A percentile compares a stretch with the other conserved stretches of the same genome.
Evolutionary conservation across 1,140 invertebrate species (phyloP).

Genomic region (Calephelis virginiensis): DNA sequence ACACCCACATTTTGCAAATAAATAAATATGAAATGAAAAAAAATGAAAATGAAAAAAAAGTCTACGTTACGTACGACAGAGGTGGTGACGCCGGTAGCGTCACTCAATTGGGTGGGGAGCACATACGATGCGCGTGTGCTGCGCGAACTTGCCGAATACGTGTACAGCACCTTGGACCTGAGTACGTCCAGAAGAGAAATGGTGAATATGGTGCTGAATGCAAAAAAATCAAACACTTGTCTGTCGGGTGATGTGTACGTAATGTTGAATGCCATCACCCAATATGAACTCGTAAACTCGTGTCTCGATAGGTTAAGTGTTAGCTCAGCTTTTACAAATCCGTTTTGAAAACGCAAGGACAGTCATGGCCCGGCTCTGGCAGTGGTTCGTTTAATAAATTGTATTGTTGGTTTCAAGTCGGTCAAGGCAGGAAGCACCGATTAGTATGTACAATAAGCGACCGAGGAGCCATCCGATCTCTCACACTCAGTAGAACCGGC

Average conservation of each 20-base stretch:
- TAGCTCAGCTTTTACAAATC: background rate
- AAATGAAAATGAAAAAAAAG: no score
- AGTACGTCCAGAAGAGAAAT: background rate
- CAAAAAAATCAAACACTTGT: constrained; percentile 1
- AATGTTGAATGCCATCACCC: background rate
- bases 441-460: no score
- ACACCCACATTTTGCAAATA: no score
- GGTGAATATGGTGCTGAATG: background rate
- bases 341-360: background rate
- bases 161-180: background rate
- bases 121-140: background rate
- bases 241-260: background rate
- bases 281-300: background rate
- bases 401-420: background rate
- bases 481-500: no score
- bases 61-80: no score
- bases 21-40: no score
- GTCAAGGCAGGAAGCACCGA: no score
- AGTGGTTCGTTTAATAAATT: background rate
- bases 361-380: background rate
- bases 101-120: background rate
- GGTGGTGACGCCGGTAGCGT: background rate
- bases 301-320: background rate
- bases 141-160: background rate
- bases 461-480: no score